Conservation (phyloP, 23 tunicate species). For the Corella eumyota region DNA sequence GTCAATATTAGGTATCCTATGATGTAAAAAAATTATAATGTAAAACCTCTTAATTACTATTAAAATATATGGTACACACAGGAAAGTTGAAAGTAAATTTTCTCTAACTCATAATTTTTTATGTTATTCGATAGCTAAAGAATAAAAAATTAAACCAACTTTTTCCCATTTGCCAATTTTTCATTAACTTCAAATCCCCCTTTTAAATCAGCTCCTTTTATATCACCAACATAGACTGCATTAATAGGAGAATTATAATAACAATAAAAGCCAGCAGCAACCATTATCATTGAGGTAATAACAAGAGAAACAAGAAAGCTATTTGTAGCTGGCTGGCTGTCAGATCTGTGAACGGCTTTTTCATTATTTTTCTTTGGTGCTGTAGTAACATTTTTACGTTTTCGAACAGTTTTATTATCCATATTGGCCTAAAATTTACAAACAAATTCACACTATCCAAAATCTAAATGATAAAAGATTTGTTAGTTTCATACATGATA, state of each 20-base stretch:
- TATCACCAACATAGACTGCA: slow-evolving; percentile 12
- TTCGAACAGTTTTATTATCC: background rate
- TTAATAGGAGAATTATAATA: slow-evolving; percentile 24
- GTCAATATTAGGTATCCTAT: slow-evolving; percentile 17
- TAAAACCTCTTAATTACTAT: no score
- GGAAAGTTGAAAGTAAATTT: no score
- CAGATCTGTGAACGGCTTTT: background rate
- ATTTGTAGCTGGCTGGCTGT: slow-evolving; percentile 1
- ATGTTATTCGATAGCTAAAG: no score
- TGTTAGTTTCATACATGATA: no score
- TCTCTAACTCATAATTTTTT: no score
- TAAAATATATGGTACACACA: no score
- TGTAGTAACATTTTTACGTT: background rate
- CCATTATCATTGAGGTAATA: background rate
- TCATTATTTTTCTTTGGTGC: background rate
- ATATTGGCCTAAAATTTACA: no score
- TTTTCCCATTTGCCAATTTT: slow-evolving; percentile 19
- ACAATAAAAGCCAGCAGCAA: background rate
- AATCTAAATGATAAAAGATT: no score
- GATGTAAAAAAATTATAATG: background rate
- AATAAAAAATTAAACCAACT: no score
- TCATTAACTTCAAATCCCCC: slow-evolving; percentile 26
- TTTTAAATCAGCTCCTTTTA: slow-evolving; percentile 1
- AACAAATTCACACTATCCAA: no score
- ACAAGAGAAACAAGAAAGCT: background rate